Base-by-base conservation (phyloP, 1,140 invertebrate species). In the Papilio dardanus region DNA sequence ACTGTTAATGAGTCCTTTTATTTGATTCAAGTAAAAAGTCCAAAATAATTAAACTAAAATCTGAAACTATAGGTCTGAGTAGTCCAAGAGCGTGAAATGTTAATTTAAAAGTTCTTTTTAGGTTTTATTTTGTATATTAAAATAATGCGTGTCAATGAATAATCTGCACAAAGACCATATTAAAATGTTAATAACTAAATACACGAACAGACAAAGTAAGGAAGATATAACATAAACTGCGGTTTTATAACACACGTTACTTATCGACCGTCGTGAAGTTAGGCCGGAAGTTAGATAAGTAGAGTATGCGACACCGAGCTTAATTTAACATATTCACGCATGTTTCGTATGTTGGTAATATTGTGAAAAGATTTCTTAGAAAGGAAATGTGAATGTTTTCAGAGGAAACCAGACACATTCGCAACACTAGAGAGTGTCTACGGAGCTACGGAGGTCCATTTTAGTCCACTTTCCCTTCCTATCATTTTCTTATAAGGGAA, bases 251-350 rank as follows among this genome's bases (percentile, higher is more conserved):
- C 54, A 14, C 54, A 62, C 28, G 54, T 62, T 62, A 62, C 54
- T 62, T 62, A 62, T 62, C 54, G 21, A 62, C 21, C 54, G 54
- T 28, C 54, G 21, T 62, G 28, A 62, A 62, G 2, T 62, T 62
- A 30, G 54, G 54, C 54, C 54, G 54, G 54, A 62, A 62, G 54
- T 62, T 28, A 24, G 12, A 2, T 62, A 62, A 62, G 54, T 62
- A 28, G 54, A 62, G 19, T 24, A 62, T 62, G 54, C 54, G 54
- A 62, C 54, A 62, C 24, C 24, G 54, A 14, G 54, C 54, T 30
- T 62, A 62, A 62, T 62, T 28, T 62, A 30, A 62, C 54, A 62
- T 62, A 62, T 62, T 62, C 54, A 28, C 54, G 54, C 54, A 62
- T 62, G 54, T 62, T 28, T 28, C 12, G 24, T 62, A 62, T 30